phyloP scores from a whole-genome alignment of 2,113 vertebrate species.

The Varanus salvator region DNA sequence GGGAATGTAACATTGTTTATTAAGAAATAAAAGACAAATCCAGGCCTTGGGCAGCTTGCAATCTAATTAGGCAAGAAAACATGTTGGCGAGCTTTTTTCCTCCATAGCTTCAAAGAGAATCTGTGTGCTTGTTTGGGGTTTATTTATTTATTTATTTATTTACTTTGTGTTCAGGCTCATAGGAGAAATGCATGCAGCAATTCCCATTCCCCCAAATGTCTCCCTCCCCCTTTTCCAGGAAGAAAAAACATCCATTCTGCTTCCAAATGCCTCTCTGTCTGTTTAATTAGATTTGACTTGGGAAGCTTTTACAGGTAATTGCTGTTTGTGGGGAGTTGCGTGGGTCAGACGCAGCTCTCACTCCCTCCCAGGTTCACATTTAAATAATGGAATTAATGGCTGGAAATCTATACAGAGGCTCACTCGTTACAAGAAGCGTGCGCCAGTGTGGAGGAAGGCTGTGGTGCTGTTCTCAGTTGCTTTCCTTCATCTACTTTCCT shows the following conservation, averaged over 20 bases:
- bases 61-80: constrained; percentile 54
- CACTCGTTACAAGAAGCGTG: constrained; percentile 8
- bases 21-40: constrained; percentile 64
- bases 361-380: constrained; percentile 43
- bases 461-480: not conserved
- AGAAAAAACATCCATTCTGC: constrained; percentile 15
- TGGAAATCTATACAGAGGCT: constrained; percentile 48
- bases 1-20: constrained; percentile 58
- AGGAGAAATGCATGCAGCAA: constrained; percentile 17
- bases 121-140: not conserved
- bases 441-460: constrained; percentile 4
- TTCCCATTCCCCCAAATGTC: not conserved
- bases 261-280: constrained; percentile 51
- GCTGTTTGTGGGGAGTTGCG: constrained; percentile 45
- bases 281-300: constrained; percentile 59
- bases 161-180: not conserved
- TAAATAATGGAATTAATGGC: constrained; percentile 53
- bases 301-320: constrained; percentile 63
- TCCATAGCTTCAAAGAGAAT: not conserved
- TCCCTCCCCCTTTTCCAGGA: constrained; percentile 12
- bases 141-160: not conserved
- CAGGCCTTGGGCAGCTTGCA: constrained; percentile 53
- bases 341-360: constrained; percentile 37
- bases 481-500: constrained; percentile 33
- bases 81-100: constrained; percentile 32